phyloP scores from a whole-genome alignment of 2,113 vertebrate species.

The Rhombomys opimus region DNA sequence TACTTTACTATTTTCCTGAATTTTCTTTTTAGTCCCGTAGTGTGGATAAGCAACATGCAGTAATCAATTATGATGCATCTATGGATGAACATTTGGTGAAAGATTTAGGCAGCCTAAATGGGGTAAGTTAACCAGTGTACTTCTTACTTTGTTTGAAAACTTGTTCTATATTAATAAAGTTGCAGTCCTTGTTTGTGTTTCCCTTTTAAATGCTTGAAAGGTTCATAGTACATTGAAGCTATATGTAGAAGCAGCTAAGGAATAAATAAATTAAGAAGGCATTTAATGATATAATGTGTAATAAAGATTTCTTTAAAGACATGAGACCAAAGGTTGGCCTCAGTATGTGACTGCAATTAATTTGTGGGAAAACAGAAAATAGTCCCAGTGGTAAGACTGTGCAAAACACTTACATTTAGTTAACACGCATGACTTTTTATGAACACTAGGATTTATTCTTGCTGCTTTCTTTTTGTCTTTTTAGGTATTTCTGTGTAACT shows the following conservation, averaged over 20 bases:
- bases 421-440: background rate
- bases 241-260: background rate
- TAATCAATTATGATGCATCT: conserved; percentile 96
- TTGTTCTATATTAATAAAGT: background rate
- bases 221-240: background rate
- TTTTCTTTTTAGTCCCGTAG: conserved; percentile 93
- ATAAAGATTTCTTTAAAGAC: background rate
- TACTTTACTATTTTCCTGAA: background rate
- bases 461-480: background rate
- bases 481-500: conserved; percentile 47
- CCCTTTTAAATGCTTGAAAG: background rate
- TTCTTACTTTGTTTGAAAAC: conserved; percentile 44
- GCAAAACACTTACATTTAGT: background rate
- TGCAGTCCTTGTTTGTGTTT: background rate
- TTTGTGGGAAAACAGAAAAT: background rate
- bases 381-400: background rate
- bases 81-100: conserved; percentile 97
- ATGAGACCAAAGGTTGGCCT: background rate
- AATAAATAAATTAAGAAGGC: background rate
- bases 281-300: background rate
- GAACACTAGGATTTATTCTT: background rate
- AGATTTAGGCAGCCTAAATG: conserved; percentile 98
- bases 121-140: conserved; percentile 89
- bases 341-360: background rate
- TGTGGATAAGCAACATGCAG: conserved; percentile 98